phyloP scores from a whole-genome alignment of 2,113 vertebrate genomes.

The Rallus limicola region DNA sequence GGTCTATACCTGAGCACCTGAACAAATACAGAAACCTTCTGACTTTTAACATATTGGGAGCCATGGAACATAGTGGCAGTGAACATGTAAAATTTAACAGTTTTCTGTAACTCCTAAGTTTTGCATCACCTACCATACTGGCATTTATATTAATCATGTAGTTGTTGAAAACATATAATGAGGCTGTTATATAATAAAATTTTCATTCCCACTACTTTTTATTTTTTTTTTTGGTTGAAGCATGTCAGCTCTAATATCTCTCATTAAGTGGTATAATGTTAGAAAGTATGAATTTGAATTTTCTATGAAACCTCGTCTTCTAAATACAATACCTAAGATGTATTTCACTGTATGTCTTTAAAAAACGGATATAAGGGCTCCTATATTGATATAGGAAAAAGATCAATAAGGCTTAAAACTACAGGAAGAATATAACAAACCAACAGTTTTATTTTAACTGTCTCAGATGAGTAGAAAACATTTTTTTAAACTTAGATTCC shows the following conservation, averaged over 20 bases:
- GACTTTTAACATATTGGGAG: not conserved
- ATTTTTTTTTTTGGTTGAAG: not conserved
- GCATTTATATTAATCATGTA: not conserved
- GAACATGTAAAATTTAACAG: not conserved
- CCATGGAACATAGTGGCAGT: not conserved
- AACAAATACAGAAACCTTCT: not conserved
- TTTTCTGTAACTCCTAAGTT: not conserved
- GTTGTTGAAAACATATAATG: not conserved
- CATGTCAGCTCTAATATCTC: not conserved
- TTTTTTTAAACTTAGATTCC: not conserved
- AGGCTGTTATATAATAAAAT: not conserved
- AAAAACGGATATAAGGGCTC: not conserved
- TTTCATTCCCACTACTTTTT: not conserved
- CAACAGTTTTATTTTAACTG: not conserved
- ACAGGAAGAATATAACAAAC: not conserved
- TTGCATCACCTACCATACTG: not conserved
- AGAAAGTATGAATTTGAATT: not conserved
- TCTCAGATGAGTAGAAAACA: not conserved
- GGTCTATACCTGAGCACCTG: not conserved
- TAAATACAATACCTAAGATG: not conserved
- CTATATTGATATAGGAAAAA: not conserved
- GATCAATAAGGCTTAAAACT: not conserved
- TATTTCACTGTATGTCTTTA: not conserved
- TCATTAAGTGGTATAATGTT: not conserved
- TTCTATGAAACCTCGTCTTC: not conserved